A percentile compares a stretch with the other conserved stretches of the same genome.
phyloP scores from a whole-genome alignment of 2,888 invertebrate genomes.

The Drosophila setosimentum region DNA sequence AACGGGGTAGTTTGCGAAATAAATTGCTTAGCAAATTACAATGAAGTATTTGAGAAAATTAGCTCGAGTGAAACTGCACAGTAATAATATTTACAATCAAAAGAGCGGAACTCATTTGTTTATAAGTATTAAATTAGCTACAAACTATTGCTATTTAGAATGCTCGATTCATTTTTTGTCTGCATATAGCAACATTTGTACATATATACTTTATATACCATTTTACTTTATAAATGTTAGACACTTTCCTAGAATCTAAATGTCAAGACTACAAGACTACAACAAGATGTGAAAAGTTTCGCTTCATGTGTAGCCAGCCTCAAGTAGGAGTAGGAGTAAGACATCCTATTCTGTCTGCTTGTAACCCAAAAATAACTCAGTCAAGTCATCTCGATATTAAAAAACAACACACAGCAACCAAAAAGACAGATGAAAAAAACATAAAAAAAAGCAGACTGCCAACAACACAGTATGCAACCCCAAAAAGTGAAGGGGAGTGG shows the following conservation, averaged over 20 bases:
- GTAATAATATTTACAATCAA: neutral
- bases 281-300: slow-evolving; percentile 23
- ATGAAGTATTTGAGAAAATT: too few species aligned
- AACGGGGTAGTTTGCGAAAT: neutral
- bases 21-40: too few species aligned
- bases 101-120: neutral
- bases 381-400: slow-evolving; percentile 68
- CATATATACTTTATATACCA: neutral
- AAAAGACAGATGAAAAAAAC: neutral
- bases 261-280: neutral
- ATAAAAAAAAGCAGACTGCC: slow-evolving; percentile 26
- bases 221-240: neutral
- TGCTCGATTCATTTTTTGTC: neutral
- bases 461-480: slow-evolving; percentile 52
- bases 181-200: neutral
- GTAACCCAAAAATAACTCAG: slow-evolving; percentile 60
- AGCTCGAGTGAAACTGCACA: neutral
- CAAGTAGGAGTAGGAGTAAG: neutral
- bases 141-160: neutral
- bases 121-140: neutral
- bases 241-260: slow-evolving; percentile 4
- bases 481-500: slow-evolving; percentile 28
- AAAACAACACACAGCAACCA: slow-evolving; percentile 51
- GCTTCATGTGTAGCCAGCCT: slow-evolving; percentile 29
- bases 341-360: slow-evolving; percentile 42